A percentile compares a stretch with the other conserved stretches of the same genome.
phyloP scores from a whole-genome alignment of 2,797 vertebrate genomes.

The Columba guinea region DNA sequence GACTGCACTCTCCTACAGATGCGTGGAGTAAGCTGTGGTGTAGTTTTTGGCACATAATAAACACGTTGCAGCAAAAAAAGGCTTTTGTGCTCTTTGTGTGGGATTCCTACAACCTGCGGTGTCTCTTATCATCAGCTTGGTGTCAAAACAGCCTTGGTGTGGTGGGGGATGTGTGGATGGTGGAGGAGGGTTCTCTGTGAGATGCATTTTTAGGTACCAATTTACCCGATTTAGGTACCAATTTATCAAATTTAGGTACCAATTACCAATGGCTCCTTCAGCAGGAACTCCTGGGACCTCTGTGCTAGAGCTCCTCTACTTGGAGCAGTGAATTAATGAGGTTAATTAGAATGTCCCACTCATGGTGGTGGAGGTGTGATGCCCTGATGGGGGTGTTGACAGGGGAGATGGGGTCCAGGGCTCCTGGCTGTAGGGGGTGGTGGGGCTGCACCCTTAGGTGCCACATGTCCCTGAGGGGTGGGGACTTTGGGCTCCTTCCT shows the following conservation, averaged over 20 bases:
- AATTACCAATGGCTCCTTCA: background rate
- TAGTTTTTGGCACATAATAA: slow-evolving; percentile 97
- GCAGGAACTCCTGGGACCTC: no score
- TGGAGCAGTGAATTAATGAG: background rate
- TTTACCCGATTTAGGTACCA: background rate
- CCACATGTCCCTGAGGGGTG: rapidly evolving
- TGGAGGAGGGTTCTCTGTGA: rapidly evolving
- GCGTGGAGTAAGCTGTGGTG: slow-evolving; percentile 94
- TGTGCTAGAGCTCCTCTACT: background rate
- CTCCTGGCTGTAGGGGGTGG: rapidly evolving
- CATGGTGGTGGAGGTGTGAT: no score
- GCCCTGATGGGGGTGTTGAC: no score
- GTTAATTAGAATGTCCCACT: rapidly evolving
- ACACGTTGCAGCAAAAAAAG: slow-evolving; percentile 96
- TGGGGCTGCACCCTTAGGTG: no score
- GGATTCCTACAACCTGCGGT: no score
- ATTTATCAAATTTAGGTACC: background rate
- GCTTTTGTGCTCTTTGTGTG: background rate
- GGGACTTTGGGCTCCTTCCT: background rate
- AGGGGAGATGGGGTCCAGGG: no score
- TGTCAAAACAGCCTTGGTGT: rapidly evolving
- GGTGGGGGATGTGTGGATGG: rapidly evolving
- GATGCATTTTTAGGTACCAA: rapidly evolving
- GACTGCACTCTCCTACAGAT: slow-evolving; percentile 92
- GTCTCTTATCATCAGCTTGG: no score